phyloP scores from a whole-genome alignment of 2,888 invertebrate genomes.

The Xestia xanthographa region DNA sequence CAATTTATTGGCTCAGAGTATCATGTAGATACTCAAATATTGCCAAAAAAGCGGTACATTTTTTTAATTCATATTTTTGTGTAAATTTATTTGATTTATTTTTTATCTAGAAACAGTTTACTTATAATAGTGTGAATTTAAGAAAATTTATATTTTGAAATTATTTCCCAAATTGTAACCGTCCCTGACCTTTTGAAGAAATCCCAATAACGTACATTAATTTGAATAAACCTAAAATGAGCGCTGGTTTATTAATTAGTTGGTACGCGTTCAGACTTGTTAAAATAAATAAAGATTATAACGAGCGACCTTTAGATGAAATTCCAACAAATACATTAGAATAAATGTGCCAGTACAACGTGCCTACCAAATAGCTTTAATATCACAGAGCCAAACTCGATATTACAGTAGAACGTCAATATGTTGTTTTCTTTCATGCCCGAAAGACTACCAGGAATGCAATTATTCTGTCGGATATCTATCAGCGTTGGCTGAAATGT shows the following conservation, averaged over 20 bases:
- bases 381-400: not conserved
- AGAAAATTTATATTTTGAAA: not conserved
- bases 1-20: too few species aligned
- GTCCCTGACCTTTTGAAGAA: not conserved
- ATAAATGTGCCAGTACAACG: not conserved
- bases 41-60: too few species aligned
- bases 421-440: not conserved
- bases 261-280: not conserved
- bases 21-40: too few species aligned
- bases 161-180: not conserved
- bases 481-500: not conserved
- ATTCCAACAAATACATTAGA: not conserved
- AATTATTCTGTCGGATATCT: constrained; percentile 30
- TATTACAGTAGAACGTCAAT: not conserved
- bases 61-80: not conserved
- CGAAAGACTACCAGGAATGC: not conserved
- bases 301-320: not conserved
- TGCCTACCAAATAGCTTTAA: too few species aligned
- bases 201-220: constrained; percentile 11
- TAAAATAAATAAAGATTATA: not conserved
- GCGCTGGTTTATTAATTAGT: not conserved
- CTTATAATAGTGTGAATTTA: not conserved
- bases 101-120: not conserved
- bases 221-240: constrained; percentile 6
- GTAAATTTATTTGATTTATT: too few species aligned